These are phyloP conservation scores for Stichopus chloronotus DNA, from an alignment of 35 echinoderm and acorn worm species.

Conservation along the genomic window DNA sequence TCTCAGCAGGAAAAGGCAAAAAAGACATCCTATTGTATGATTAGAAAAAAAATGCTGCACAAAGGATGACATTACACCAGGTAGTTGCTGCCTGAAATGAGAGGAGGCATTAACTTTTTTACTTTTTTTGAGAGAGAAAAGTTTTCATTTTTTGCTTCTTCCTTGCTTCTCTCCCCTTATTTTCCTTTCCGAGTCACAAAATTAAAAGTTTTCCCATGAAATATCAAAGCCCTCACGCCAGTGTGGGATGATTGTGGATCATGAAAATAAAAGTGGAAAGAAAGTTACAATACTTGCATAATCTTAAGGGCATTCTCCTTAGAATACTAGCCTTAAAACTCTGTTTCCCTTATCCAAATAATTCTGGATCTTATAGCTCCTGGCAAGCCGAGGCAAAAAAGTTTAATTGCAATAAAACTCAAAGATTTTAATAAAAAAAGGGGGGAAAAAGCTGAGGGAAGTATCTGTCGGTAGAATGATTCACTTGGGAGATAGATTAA, in stretches of 20 bases:
- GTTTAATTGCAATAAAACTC: conserved; percentile 56
- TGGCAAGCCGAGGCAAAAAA: conserved; percentile 48
- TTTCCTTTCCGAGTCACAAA: not conserved
- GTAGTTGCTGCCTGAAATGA: no score
- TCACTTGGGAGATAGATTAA: conserved; percentile 51
- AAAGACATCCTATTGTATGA: no score
- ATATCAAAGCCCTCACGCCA: not conserved
- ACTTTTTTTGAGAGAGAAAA: no score
- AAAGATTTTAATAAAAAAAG: conserved; percentile 53
- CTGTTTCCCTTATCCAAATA: conserved; percentile 51
- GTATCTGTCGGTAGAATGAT: conserved; percentile 55
- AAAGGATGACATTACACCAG: no score
- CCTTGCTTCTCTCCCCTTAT: no score
- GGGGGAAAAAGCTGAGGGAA: conserved; percentile 43
- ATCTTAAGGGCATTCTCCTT: conserved; percentile 44
- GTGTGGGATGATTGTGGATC: not conserved
- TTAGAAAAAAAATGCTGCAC: no score
- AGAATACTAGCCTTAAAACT: conserved; percentile 43
- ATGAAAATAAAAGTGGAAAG: not conserved
- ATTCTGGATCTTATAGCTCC: conserved; percentile 39
- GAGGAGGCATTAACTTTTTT: no score
- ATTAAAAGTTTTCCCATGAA: conserved; percentile 12
- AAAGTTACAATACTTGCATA: conserved; percentile 18
- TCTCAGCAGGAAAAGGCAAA: no score
- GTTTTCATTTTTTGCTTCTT: no score